Percentiles rank a stretch among this genome's conserved stretches.
Conservation (phyloP, 1,140 invertebrate genomes). For the Hydropsyche tenuis region DNA sequence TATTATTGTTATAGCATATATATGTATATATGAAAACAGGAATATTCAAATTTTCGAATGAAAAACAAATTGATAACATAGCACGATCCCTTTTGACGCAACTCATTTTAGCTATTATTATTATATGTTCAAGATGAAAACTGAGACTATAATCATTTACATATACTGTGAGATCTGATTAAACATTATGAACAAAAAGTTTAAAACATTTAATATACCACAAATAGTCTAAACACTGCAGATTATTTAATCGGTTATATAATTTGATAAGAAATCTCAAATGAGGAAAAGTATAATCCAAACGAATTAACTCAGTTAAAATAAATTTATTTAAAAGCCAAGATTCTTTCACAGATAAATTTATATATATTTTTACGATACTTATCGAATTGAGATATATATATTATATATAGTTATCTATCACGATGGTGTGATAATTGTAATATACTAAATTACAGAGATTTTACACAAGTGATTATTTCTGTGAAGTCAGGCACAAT, state of each 20-base stretch:
- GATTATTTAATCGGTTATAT: constrained; percentile 1
- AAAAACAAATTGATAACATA: too few relatives aligned
- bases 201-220: too few relatives aligned
- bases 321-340: constrained; percentile 20
- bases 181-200: too few relatives aligned
- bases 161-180: too few relatives aligned
- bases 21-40: too few relatives aligned
- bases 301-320: neutral
- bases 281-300: constrained; percentile 11
- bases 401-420: constrained; percentile 12
- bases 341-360: constrained; percentile 2
- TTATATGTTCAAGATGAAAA: too few relatives aligned
- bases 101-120: too few relatives aligned
- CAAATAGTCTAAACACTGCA: too few relatives aligned
- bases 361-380: neutral
- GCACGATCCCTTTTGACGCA: too few relatives aligned
- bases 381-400: neutral
- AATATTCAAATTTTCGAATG: too few relatives aligned
- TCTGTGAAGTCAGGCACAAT: constrained; percentile 19
- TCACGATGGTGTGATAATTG: neutral
- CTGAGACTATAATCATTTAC: too few relatives aligned
- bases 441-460: neutral
- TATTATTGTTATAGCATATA: too few relatives aligned
- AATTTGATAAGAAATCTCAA: neutral
- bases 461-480: neutral